Evolutionary conservation across 64 coral and sea anemone species (phyloP).

Genomic region (Porites lutea): DNA sequence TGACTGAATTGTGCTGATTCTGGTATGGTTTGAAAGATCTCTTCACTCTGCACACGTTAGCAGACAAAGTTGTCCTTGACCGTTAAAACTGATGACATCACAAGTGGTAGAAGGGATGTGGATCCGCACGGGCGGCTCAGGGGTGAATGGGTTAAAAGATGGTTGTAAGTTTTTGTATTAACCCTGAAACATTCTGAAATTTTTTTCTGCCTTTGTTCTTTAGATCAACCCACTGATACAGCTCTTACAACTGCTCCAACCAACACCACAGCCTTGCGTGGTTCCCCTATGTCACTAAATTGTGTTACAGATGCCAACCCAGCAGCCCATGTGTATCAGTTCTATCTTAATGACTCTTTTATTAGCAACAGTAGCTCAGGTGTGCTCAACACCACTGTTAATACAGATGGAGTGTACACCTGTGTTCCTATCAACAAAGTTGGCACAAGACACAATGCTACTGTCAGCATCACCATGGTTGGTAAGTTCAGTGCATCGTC

Average conservation of each 20-base stretch:
- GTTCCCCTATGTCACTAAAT: background rate
- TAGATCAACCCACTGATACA: background rate
- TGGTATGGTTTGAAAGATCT: no score
- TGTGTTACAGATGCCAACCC: background rate
- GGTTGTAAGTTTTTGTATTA: no score
- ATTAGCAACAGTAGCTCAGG: no score
- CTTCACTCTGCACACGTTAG: no score
- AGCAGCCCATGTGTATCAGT: background rate
- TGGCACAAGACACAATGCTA: background rate
- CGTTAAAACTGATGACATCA: no score
- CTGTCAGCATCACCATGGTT: background rate
- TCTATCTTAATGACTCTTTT: no score
- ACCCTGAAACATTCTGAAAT: no score
- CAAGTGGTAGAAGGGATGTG: no score
- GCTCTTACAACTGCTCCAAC: background rate
- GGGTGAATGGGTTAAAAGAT: no score
- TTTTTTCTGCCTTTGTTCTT: background rate
- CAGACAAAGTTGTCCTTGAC: no score
- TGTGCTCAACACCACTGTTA: background rate
- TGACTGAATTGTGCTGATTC: no score
- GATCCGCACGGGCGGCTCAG: no score
- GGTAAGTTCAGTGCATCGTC: background rate
- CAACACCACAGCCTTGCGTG: background rate
- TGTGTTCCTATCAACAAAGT: constrained; percentile 15
- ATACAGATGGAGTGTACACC: constrained; percentile 10